Evolutionary conservation across 2,888 invertebrate species (phyloP).

Genomic region (Sarcophaga caerulescens): DNA sequence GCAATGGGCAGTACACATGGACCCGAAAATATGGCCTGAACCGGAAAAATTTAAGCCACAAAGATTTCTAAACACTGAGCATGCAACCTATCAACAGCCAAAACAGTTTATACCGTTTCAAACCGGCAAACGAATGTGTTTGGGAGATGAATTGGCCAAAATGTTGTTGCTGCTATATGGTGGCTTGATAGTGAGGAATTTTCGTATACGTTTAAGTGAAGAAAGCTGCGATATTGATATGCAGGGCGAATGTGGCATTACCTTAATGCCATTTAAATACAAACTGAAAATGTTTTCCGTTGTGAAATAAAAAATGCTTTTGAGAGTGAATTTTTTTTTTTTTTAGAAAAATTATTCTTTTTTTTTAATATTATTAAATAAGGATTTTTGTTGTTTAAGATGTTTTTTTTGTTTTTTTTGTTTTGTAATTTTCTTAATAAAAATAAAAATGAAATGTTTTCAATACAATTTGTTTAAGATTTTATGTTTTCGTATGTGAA

Average conservation of each 20-base stretch:
- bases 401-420: slow-evolving; percentile 45
- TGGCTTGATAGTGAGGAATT: slow-evolving; percentile 85
- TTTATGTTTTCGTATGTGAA: slow-evolving; percentile 13
- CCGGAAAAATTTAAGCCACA: slow-evolving; percentile 87
- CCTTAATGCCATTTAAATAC: slow-evolving; percentile 86
- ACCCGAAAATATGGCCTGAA: slow-evolving; percentile 85
- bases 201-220: slow-evolving; percentile 80
- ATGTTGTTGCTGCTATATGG: slow-evolving; percentile 86
- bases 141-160: slow-evolving; percentile 91
- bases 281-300: slow-evolving; percentile 74
- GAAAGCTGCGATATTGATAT: slow-evolving; percentile 82
- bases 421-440: slow-evolving; percentile 35
- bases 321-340: slow-evolving; percentile 10
- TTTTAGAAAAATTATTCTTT: slow-evolving; percentile 64
- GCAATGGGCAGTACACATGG: slow-evolving; percentile 91
- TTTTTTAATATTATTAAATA: slow-evolving; percentile 31
- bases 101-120: slow-evolving; percentile 92
- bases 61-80: slow-evolving; percentile 86
- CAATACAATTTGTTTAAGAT: background rate
- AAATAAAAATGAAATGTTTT: background rate
- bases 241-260: slow-evolving; percentile 88
- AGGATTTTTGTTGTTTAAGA: slow-evolving; percentile 43
- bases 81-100: slow-evolving; percentile 85
- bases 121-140: slow-evolving; percentile 91
- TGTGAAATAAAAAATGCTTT: slow-evolving; percentile 53